Base-by-base conservation (phyloP, 30 jellyfish, hydroid and myxozoan species). In the Nemopilema nomurai region DNA sequence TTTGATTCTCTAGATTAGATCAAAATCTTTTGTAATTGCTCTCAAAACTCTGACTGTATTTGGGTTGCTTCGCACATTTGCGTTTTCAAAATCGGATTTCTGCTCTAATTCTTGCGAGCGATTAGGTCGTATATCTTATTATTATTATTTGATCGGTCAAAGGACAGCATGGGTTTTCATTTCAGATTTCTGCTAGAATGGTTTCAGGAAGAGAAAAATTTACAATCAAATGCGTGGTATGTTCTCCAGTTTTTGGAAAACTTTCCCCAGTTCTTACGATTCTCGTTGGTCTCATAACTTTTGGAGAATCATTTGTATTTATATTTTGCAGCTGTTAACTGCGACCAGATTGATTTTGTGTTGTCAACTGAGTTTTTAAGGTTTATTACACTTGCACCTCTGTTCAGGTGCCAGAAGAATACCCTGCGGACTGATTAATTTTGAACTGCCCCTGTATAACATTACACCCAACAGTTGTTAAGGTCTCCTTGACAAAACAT, bases 171-270 rank as follows among this genome's bases (percentile, higher is more conserved):
- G n/a, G 51, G 18, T 28, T 29, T 65, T 65, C 62, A 18, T 32
- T 63, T 26, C 49, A 84, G 93, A 68, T 84, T 29, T 84, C 87
- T 21, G 72, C 93, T 41, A 84, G 93, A 72, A 84, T 84, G 93
- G 93, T 84, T 16, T 67, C 93, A n/a, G 93, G 87, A 33, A 84
- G 77, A 51, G 91, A 83, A 25, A 83, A 83, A 49, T 83, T 83
- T 62, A 62, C 91, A 22, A 73, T 84, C 71, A 84, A 74, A 76
- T 84, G 93, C 32, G 93, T 84, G 93, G 93, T 84, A 84, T 84
- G 87, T 23, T 20, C 28, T 26, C 31, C 16, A 21, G 20, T 66
- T 24, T n/a, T n/a, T n/a, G n/a, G n/a, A n/a, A n/a, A n/a, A n/a
- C n/a, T n/a, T n/a, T n/a, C n/a, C n/a, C n/a, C n/a, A n/a, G n/a